Evolutionary conservation across 2,888 invertebrate genomes (phyloP).

Genomic region (Plagodis pulveraria): DNA sequence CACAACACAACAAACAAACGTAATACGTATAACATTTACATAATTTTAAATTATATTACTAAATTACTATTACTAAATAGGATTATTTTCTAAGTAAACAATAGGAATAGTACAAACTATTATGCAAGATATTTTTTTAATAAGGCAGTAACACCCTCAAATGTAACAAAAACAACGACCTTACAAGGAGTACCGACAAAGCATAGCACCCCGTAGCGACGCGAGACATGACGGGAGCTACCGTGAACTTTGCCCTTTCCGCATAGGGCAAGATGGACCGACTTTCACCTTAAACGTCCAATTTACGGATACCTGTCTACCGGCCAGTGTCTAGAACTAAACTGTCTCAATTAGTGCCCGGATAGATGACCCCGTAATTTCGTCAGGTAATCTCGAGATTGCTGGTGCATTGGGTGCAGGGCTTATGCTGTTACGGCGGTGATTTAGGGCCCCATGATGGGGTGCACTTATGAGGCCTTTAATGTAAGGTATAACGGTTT

Average conservation of each 20-base stretch:
- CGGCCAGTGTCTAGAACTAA: slow-evolving; percentile 77
- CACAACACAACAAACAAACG: too few relatives aligned
- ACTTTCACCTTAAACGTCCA: slow-evolving; percentile 83
- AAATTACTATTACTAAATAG: too few relatives aligned
- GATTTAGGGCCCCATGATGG: slow-evolving; percentile 22
- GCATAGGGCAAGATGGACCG: slow-evolving; percentile 66
- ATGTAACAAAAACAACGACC: slow-evolving; percentile 36
- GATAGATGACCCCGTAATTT: slow-evolving; percentile 81
- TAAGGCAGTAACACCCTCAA: too few relatives aligned
- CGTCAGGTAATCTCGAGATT: slow-evolving; percentile 67
- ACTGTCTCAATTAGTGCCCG: slow-evolving; percentile 82
- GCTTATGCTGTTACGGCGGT: slow-evolving; percentile 31
- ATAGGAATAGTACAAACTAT: not conserved
- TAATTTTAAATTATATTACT: too few relatives aligned
- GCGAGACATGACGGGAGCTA: slow-evolving; percentile 72
- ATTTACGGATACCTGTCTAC: slow-evolving; percentile 78
- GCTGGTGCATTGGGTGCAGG: slow-evolving; percentile 66
- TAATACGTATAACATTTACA: too few relatives aligned
- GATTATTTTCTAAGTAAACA: too few relatives aligned
- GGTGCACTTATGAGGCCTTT: slow-evolving; percentile 22
- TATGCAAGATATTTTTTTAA: too few relatives aligned
- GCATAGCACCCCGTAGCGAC: slow-evolving; percentile 67
- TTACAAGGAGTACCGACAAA: slow-evolving; percentile 49
- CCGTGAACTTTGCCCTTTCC: slow-evolving; percentile 79
- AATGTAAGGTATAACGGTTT: slow-evolving; percentile 14